A percentile compares a stretch with the other conserved stretches of the same genome.
phyloP scores from a whole-genome alignment of 2,888 invertebrate genomes.

The Acleris cristana region DNA sequence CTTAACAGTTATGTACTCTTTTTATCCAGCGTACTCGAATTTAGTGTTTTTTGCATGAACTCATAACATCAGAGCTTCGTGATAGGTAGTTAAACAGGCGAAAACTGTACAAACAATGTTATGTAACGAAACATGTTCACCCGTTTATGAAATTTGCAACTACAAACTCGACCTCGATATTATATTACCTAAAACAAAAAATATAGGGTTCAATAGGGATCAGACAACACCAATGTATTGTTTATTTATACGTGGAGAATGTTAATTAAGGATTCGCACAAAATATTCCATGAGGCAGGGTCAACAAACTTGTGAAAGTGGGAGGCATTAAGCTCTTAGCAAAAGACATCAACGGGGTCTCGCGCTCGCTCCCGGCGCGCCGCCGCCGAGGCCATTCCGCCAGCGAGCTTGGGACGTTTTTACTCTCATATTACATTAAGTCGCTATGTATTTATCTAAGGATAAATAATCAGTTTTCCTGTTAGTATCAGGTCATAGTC shows the following conservation, averaged over 20 bases:
- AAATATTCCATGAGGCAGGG: conserved; percentile 46
- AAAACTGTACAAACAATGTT: conserved; percentile 16
- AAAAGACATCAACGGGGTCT: conserved; percentile 79
- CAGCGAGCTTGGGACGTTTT: not conserved
- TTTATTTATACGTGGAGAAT: not conserved
- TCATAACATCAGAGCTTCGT: conserved; percentile 30
- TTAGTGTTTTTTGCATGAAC: conserved; percentile 49
- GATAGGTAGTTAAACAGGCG: conserved; percentile 23
- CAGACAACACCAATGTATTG: not conserved
- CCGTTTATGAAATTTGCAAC: not conserved
- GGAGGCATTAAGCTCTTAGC: conserved; percentile 63
- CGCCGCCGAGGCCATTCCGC: conserved; percentile 12
- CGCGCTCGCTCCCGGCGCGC: conserved; percentile 40
- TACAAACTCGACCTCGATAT: not conserved
- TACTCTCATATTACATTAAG: not conserved
- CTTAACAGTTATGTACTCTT: conserved; percentile 67
- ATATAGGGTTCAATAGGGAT: not conserved
- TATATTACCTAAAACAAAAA: not conserved
- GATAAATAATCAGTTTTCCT: too few relatives aligned
- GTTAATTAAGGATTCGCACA: conserved; percentile 13
- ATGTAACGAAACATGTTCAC: not conserved
- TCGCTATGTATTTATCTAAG: too few relatives aligned
- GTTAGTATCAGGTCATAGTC: too few relatives aligned
- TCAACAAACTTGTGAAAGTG: conserved; percentile 71
- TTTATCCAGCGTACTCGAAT: conserved; percentile 57